Percentiles rank a stretch among this genome's conserved stretches.
Evolutionary conservation across 2,113 vertebrate genomes (phyloP).

Genomic region (Machaerirhynchus nigripectus): DNA sequence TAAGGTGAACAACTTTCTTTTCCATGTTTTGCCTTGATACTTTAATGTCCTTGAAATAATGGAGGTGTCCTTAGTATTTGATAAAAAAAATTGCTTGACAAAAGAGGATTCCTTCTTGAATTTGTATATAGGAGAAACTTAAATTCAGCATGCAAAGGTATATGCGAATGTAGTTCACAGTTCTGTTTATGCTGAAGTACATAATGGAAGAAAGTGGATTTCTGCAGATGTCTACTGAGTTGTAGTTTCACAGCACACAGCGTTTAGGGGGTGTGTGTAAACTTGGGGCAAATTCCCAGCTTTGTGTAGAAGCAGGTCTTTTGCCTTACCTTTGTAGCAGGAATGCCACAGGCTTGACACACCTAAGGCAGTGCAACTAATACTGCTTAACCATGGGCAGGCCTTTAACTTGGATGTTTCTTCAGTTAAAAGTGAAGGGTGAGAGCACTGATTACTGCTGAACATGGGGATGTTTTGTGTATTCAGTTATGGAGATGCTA

Average conservation of each 20-base stretch:
- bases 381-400: neutral
- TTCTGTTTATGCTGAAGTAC: neutral
- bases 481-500: neutral
- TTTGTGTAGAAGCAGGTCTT: neutral
- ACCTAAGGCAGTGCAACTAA: neutral
- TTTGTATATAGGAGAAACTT: neutral
- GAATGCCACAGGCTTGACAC: neutral
- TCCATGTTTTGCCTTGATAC: neutral
- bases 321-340: neutral
- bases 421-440: neutral
- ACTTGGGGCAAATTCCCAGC: neutral
- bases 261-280: neutral
- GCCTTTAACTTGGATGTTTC: neutral
- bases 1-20: constrained; percentile 80
- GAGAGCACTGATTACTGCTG: neutral
- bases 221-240: neutral
- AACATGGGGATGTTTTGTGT: neutral
- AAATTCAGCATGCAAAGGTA: neutral
- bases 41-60: neutral
- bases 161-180: neutral
- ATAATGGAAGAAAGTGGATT: neutral
- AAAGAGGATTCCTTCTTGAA: neutral
- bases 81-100: neutral
- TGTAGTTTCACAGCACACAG: accelerated
- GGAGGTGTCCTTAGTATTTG: neutral